Evolutionary conservation across 2,797 vertebrate species (phyloP).

Genomic region (Lagorchestes hirsutus): DNA sequence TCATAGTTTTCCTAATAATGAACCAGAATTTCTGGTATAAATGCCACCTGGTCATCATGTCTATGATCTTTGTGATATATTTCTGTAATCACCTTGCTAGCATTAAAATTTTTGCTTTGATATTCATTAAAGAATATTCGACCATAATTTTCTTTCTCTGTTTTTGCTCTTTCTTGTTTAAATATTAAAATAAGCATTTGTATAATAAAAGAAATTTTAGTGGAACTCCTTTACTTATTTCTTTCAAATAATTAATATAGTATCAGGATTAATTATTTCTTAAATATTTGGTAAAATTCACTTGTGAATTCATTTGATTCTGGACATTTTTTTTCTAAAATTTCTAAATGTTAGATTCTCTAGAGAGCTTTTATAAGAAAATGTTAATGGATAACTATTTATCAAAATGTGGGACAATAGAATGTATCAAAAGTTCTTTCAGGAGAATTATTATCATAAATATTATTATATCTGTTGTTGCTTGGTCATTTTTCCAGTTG

Average conservation of each 20-base stretch:
- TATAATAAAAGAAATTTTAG: neutral
- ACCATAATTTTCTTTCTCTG: neutral
- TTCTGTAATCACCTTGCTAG: neutral
- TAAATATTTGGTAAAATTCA: neutral
- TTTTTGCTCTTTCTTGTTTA: neutral
- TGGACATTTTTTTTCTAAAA: neutral
- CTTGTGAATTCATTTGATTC: neutral
- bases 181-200: neutral
- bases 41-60: neutral
- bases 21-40: neutral
- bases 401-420: neutral
- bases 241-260: neutral
- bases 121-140: neutral
- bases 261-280: neutral
- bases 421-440: neutral
- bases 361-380: neutral
- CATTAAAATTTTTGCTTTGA: neutral
- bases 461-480: neutral
- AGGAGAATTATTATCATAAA: neutral
- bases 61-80: neutral
- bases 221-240: neutral
- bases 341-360: neutral
- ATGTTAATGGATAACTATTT: neutral
- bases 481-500: neutral
- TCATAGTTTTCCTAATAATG: neutral